Base-by-base conservation (phyloP, 2,113 vertebrate species). In the Potamarius usumacintae region DNA sequence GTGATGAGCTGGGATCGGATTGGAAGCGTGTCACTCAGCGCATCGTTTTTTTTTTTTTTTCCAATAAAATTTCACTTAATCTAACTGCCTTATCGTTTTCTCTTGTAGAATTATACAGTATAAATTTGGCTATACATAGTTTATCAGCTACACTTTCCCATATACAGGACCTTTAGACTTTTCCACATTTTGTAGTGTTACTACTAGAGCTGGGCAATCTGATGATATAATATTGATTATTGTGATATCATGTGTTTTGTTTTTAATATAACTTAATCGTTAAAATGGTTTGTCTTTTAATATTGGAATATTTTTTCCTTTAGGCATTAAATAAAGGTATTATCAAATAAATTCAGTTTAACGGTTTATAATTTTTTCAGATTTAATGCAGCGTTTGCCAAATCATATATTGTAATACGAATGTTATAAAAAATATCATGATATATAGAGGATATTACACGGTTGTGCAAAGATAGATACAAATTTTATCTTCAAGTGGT, bases 51-150 rank as follows among this genome's bases (percentile, higher is more conserved):
- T 53, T 81, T 71, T 81, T 85, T 25, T 42, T 77, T 88, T 88
- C 30, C 80, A 90, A 88, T 88, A 88, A 88, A 88, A 84, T 83
- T 5, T 86, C n/a, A 63, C 72, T 83, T 57, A 52, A 14, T 20
- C 8, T 9, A n/a, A 18, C 14, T 71, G 69, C 57, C 25, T 69
- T 17, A 5, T 34, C 52, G 72, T 20, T 53, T 67, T 55, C 15
- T 57, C 5, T 79, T 55, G 22, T 55, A 55, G 76, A 27, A 42
- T 4, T 42, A 42, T 42, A 42, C 42, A 42, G 42, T 42, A 42
- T 4, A 42, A 42, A 42, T 42, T 42, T 42, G 42, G 42, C 42
- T 42, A 42, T 42, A 42, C 42, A 42, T 34, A 11, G 72, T 76
- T 34, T 42, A 42, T 72, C 69, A 42, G 69, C 30, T 9, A 27